A percentile compares a stretch with the other conserved stretches of the same genome.
Evolutionary conservation across 2,888 invertebrate genomes (phyloP).

Genomic region (Lithosia quadra): DNA sequence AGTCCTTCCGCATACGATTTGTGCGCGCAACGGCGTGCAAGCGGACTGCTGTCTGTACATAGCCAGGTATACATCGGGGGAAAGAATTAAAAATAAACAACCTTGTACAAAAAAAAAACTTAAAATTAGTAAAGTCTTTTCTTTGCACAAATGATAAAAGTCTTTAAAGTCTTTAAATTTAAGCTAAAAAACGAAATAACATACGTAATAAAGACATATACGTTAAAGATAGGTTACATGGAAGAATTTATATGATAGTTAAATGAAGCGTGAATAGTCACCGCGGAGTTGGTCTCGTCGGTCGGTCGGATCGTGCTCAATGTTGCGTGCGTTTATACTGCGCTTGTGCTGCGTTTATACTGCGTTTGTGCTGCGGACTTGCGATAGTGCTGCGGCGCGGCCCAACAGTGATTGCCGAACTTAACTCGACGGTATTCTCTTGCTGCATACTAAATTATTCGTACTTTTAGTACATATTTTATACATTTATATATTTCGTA

Average conservation of each 20-base stretch:
- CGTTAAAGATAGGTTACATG: constrained; percentile 83
- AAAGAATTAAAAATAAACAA: constrained; percentile 32
- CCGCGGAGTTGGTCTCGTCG: constrained; percentile 38
- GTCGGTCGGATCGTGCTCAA: constrained; percentile 50
- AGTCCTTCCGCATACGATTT: constrained; percentile 38
- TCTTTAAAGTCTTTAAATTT: constrained; percentile 68
- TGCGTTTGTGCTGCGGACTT: constrained; percentile 5
- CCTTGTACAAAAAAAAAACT: constrained; percentile 77
- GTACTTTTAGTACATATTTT: constrained; percentile 23
- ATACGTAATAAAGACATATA: constrained; percentile 88
- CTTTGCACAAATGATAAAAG: constrained; percentile 76
- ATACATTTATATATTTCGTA: not conserved
- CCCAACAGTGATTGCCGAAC: constrained; percentile 8
- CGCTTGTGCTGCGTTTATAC: constrained; percentile 19
- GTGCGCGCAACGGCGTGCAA: constrained; percentile 19
- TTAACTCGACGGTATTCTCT: constrained; percentile 15
- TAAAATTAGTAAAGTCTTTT: constrained; percentile 69
- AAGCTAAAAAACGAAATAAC: constrained; percentile 80
- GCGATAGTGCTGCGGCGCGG: constrained; percentile 40
- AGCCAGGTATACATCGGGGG: constrained; percentile 47
- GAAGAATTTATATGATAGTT: constrained; percentile 80
- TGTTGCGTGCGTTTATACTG: constrained; percentile 33
- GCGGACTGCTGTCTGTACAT: constrained; percentile 29
- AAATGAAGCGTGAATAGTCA: constrained; percentile 49
- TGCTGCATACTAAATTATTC: not conserved